Percentiles rank a stretch among this genome's conserved stretches.
Conservation (phyloP, 2,113 vertebrate genomes). For the Cyphomyrus discorhynchus region DNA sequence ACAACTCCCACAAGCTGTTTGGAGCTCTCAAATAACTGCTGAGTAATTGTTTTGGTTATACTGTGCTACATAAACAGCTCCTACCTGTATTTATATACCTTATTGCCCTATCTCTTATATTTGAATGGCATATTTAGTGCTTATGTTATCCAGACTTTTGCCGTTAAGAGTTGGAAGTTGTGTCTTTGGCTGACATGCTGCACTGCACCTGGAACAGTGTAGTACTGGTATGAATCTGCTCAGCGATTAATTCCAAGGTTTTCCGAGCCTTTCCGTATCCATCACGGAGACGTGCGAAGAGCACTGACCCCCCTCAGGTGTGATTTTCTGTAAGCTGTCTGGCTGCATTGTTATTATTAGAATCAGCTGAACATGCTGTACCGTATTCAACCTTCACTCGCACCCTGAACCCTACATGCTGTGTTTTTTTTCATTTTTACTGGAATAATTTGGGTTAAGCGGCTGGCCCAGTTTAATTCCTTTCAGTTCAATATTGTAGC, state of each 20-base stretch:
- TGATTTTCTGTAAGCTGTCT: not conserved
- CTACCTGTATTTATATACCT: not conserved
- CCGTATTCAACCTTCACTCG: not conserved
- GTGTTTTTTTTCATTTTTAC: not conserved
- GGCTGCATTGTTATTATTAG: not conserved
- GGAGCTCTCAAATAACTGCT: not conserved
- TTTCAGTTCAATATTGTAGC: not conserved
- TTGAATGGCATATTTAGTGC: not conserved
- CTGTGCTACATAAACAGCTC: not conserved
- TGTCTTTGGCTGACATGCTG: not conserved
- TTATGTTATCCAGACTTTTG: not conserved
- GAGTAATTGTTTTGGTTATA: not conserved
- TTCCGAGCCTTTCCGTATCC: not conserved
- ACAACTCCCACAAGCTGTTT: not conserved
- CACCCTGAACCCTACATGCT: not conserved
- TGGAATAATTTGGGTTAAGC: not conserved
- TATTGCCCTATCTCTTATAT: not conserved
- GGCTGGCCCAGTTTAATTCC: not conserved
- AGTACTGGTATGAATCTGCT: not conserved
- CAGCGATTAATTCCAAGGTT: not conserved
- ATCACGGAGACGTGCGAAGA: not conserved
- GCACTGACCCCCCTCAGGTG: not conserved
- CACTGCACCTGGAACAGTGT: not conserved
- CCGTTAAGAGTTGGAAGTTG: not conserved
- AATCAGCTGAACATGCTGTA: not conserved